These are phyloP conservation scores for Myrmecophaga tridactyla DNA, from an alignment of 2,113 vertebrate genomes.

Conservation along the genomic window DNA sequence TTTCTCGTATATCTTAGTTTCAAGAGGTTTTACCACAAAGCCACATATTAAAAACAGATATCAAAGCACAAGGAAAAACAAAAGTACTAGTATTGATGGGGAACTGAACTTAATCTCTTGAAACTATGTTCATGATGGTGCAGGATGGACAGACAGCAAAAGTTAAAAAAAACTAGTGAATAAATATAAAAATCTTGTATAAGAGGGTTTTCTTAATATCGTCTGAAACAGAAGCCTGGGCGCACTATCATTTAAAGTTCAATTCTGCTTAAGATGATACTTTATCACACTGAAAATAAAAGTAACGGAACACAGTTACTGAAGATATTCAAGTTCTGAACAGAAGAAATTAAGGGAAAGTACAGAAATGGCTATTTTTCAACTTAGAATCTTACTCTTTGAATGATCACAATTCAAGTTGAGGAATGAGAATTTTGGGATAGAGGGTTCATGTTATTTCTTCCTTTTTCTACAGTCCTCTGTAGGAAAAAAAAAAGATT, in stretches of 20 bases:
- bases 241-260: neutral
- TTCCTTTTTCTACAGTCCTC: neutral
- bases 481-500: neutral
- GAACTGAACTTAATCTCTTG: neutral
- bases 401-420: neutral
- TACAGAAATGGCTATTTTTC: neutral
- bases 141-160: neutral
- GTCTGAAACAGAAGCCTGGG: neutral
- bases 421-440: neutral
- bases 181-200: neutral
- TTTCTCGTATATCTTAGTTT: neutral
- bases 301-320: neutral
- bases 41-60: constrained; percentile 21
- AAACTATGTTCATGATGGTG: neutral
- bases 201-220: neutral
- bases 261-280: neutral
- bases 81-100: neutral
- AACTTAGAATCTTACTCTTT: neutral
- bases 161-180: neutral
- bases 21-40: constrained; percentile 11
- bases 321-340: neutral
- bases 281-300: neutral
- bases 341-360: neutral
- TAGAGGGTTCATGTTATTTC: neutral
- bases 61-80: neutral